phyloP scores from a whole-genome alignment of 2,797 vertebrate species.

The Basileuterus tristriatus region DNA sequence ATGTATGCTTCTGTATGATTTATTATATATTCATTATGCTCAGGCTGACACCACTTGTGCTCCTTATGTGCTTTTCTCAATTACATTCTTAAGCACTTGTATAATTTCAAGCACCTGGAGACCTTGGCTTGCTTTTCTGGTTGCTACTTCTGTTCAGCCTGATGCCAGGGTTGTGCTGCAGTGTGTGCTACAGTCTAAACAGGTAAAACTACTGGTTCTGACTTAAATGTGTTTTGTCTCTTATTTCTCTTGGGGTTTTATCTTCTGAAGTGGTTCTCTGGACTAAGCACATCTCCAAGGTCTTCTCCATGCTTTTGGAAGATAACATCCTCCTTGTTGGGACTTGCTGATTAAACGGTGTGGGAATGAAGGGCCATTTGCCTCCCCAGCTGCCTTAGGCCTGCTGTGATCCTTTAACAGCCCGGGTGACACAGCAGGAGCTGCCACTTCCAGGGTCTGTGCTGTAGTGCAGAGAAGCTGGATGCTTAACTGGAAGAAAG shows the following conservation, averaged over 20 bases:
- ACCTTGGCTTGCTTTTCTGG: neutral
- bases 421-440: neutral
- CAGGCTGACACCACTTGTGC: neutral
- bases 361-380: neutral
- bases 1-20: neutral
- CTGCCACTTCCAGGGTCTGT: neutral
- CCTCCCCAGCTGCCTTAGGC: neutral
- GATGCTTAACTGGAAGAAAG: neutral
- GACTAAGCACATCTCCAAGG: neutral
- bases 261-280: neutral
- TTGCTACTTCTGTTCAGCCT: neutral
- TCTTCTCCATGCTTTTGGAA: conserved; percentile 12
- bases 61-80: neutral
- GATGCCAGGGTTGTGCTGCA: neutral
- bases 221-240: neutral
- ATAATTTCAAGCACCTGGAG: neutral
- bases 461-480: neutral
- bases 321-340: conserved; percentile 24
- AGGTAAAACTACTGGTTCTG: neutral
- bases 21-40: neutral
- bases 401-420: neutral
- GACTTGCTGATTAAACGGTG: neutral
- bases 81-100: neutral
- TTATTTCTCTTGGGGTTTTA: neutral
- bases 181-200: neutral